phyloP scores from a whole-genome alignment of 2,888 invertebrate genomes.

The Metalampra italica region DNA sequence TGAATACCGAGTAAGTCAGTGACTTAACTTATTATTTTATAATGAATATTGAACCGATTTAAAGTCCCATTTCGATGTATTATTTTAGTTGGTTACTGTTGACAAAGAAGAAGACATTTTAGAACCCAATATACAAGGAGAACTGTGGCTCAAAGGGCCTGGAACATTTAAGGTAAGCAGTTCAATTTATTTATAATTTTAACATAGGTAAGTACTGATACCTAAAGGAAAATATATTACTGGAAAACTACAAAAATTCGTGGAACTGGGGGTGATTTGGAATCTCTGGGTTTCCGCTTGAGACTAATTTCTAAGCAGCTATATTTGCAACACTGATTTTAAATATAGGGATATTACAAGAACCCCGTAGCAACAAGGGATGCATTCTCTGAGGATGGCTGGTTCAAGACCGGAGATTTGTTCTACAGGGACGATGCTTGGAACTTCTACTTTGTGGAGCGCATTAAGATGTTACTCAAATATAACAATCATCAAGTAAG shows the following conservation, averaged over 20 bases:
- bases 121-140: constrained; percentile 52
- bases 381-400: constrained; percentile 56
- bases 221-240: too few relatives aligned
- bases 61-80: too few relatives aligned
- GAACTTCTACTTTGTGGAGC: constrained; percentile 67
- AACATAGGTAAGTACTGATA: too few relatives aligned
- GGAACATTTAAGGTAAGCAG: constrained; percentile 28
- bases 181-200: too few relatives aligned
- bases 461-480: constrained; percentile 72
- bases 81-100: constrained; percentile 50
- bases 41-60: too few relatives aligned
- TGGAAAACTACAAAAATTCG: too few relatives aligned
- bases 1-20: constrained; percentile 41
- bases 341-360: constrained; percentile 60
- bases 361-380: constrained; percentile 55
- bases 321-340: too few relatives aligned
- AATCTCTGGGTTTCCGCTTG: too few relatives aligned
- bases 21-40: not conserved
- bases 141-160: constrained; percentile 52
- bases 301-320: too few relatives aligned
- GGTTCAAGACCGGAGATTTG: constrained; percentile 74
- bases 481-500: constrained; percentile 67
- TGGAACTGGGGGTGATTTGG: too few relatives aligned
- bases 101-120: constrained; percentile 40
- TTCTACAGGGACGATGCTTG: constrained; percentile 69